Base-by-base conservation (phyloP, 2,113 vertebrate genomes). In the Riparia riparia region DNA sequence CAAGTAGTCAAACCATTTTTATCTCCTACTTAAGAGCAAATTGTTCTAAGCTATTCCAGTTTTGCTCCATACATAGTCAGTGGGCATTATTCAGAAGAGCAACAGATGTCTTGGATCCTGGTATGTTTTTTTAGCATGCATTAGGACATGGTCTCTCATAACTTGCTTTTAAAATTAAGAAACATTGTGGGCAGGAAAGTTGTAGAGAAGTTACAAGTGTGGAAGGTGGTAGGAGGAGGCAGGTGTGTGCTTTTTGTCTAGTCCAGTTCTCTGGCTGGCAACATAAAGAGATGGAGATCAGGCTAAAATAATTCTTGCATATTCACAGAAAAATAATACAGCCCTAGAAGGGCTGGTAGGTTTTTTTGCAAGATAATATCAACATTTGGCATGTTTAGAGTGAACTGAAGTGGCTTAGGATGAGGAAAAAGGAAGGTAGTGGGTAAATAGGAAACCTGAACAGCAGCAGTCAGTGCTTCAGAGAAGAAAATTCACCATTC, bases 1-100 rank as follows among this genome's bases (percentile, higher is more conserved):
- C 61, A 74, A 90, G 57, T 34, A 92, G n/a, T 71, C 39, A 68
- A 91, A 85, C 44, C 72, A 17, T 85, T 90, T 69, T 77, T 86
- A n/a, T 49, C 63, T 93, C 79, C 91, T 74, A n/a, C 90, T 82
- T 60, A 42, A 87, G 88, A 82, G 89, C 78, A 92, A 92, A 51
- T n/a, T 80, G 71, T 95, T 57, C 91, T 82, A 41, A 82, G 71
- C 68, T 96, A 42, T 90, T 93, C 84, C 76, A 29, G 34, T 85
- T 58, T 68, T 82, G 49, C 72, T 94, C 79, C 58, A 51, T 79
- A 44, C 53, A 39, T 65, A 86, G 74, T 71, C 86, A 92, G 69
- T 49, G 58, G 82, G 21, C 53, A 44, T 82, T 89, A 78, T 71
- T 54, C 53, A 72, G 51, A 86, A 57, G 32, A 95, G 45, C 49